phyloP scores from a whole-genome alignment of 2,113 vertebrate species.

The Pangasianodon gigas region DNA sequence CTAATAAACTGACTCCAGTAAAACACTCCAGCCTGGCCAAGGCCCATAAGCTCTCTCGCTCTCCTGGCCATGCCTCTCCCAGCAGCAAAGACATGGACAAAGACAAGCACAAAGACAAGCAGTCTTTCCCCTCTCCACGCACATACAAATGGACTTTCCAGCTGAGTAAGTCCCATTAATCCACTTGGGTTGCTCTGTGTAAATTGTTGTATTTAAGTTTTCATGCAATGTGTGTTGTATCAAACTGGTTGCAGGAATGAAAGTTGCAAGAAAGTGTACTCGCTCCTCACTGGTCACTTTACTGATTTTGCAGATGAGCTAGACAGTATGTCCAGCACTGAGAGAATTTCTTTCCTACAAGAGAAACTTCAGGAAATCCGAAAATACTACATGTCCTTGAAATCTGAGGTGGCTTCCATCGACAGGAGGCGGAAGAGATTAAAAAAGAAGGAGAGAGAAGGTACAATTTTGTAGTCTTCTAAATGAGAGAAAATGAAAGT shows the following conservation, averaged over 20 bases:
- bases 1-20: conserved; percentile 83
- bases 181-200: background rate
- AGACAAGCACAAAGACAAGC: conserved; percentile 87
- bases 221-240: background rate
- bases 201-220: background rate
- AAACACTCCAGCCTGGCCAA: conserved; percentile 81
- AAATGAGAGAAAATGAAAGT: background rate
- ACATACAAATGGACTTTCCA: conserved; percentile 96
- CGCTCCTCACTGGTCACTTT: background rate
- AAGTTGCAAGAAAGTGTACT: background rate
- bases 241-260: background rate
- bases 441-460: conserved; percentile 99
- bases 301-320: conserved; percentile 80
- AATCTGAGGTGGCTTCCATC: conserved; percentile 98
- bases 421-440: conserved; percentile 92
- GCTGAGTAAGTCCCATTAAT: conserved; percentile 79
- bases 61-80: conserved; percentile 78
- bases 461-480: conserved; percentile 64
- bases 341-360: conserved; percentile 95
- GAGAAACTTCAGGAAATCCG: conserved; percentile 97
- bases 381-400: conserved; percentile 96
- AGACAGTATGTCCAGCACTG: conserved; percentile 90
- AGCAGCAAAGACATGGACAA: conserved; percentile 83
- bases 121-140: conserved; percentile 81
- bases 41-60: conserved; percentile 81